Evolutionary conservation across 1,140 invertebrate species (phyloP).

Genomic region (Neomicropteryx cornuta): DNA sequence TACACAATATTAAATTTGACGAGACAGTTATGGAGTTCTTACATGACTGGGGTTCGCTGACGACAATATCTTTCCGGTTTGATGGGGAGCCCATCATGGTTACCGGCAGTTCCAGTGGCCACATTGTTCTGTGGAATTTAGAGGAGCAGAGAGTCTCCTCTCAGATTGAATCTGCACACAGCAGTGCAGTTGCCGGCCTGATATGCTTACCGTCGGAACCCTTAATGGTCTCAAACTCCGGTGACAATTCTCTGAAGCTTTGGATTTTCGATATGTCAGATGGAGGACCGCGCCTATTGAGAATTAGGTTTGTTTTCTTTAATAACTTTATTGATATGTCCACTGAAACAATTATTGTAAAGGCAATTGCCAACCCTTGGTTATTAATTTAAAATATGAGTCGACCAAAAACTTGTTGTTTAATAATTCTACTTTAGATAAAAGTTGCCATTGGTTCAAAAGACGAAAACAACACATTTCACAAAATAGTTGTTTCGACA

Average conservation of each 20-base stretch:
- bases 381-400: too few relatives aligned
- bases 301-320: slow-evolving; percentile 37
- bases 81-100: slow-evolving; percentile 82
- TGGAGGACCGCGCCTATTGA: slow-evolving; percentile 74
- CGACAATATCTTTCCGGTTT: slow-evolving; percentile 73
- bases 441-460: too few relatives aligned
- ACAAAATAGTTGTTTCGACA: too few relatives aligned
- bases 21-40: slow-evolving; percentile 74
- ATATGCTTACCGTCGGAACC: slow-evolving; percentile 80
- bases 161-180: slow-evolving; percentile 69
- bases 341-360: too few relatives aligned
- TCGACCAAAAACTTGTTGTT: too few relatives aligned
- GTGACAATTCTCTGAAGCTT: slow-evolving; percentile 92
- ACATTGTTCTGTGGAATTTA: slow-evolving; percentile 90
- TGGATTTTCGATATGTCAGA: slow-evolving; percentile 95
- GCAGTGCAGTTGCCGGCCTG: slow-evolving; percentile 60
- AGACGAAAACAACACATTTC: too few relatives aligned
- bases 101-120: slow-evolving; percentile 64
- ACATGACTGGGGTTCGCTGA: slow-evolving; percentile 90
- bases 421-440: too few relatives aligned
- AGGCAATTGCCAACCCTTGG: too few relatives aligned
- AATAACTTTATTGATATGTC: too few relatives aligned
- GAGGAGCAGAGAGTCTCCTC: slow-evolving; percentile 70
- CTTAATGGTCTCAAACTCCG: slow-evolving; percentile 79
- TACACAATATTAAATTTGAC: slow-evolving; percentile 86